Base-by-base conservation (phyloP, 2,888 invertebrate genomes). In the Oscheius myriophilus region DNA sequence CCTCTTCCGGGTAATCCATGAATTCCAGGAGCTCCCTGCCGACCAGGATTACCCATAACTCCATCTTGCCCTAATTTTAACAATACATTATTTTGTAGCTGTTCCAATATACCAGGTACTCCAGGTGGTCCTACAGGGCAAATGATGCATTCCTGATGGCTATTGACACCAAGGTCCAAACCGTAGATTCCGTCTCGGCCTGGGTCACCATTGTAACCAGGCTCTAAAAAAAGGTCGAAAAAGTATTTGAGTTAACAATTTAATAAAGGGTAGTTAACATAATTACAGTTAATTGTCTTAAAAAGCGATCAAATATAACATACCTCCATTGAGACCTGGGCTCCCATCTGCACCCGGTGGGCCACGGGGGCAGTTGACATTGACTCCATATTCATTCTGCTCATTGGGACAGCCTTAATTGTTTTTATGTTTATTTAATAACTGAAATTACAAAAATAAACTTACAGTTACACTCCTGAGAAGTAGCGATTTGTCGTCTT, bases 301-400 rank as follows among this genome's bases (percentile, higher is more conserved):
- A 45, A 45, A 7, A 7, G 18, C 4, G 12, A 45, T 45, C 14
- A 4, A 9, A 33, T 33, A 6, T 9, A 9, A 33, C 33, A 33
- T 6, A 33, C 33, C 33, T 9, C 33, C 33, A 33, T 33, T 33
- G 7, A 57, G 41, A n/a, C 61, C 61, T 33, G 61, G 61, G 23
- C 26, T 7, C 1, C 61, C 61, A 7, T 46, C n/a, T 2, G 18
- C n/a, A 2, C 64, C 64, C 12, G 39, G 23, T 14, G 54, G 54
- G 2, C 64, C 64, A n/a, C 16, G 16, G 21, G 64, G 64, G 23
- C 64, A 65, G n/a, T 65, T 65, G 7, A 41, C 33, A 42, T 61
- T 61, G 61, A 49, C 26, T 21, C 61, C 61, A n/a, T 33, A 61
- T 26, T 12, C 16, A 21, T 61, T 39, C 26, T 46, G 61, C 39